Evolutionary conservation across 2,888 invertebrate genomes (phyloP).

Genomic region (Pollenia griseotomentosa): DNA sequence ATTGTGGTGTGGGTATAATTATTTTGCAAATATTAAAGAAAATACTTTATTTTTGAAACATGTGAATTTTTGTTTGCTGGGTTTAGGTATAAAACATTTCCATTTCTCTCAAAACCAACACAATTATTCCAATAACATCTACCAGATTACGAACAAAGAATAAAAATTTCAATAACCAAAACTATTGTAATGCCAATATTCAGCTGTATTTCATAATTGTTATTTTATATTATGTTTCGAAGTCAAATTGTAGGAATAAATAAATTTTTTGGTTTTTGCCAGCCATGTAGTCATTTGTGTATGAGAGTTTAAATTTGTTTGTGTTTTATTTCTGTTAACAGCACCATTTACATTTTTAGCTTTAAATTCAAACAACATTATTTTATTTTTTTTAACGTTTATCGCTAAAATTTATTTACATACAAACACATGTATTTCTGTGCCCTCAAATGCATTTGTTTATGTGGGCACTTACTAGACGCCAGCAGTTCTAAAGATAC

Average conservation of each 20-base stretch:
- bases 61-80: not conserved
- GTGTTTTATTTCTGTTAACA: slow-evolving; percentile 15
- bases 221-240: slow-evolving; percentile 19
- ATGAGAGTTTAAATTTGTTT: slow-evolving; percentile 7
- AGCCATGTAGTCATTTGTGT: slow-evolving; percentile 12
- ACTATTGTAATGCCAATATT: slow-evolving; percentile 27
- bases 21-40: too few species aligned
- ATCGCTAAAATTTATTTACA: too few species aligned
- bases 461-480: too few species aligned
- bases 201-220: slow-evolving; percentile 22
- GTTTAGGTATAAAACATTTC: not conserved
- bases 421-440: too few species aligned
- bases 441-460: too few species aligned
- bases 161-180: slow-evolving; percentile 17
- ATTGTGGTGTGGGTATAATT: too few species aligned
- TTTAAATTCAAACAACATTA: too few species aligned
- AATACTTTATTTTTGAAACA: not conserved
- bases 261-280: not conserved
- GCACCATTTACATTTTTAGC: not conserved
- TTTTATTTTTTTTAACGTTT: too few species aligned
- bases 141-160: not conserved
- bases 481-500: too few species aligned
- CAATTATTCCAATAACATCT: slow-evolving; percentile 3
- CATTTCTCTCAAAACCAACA: not conserved
- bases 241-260: slow-evolving; percentile 27